A percentile compares a stretch with the other conserved stretches of the same genome.
These are phyloP conservation scores for Gryllus bimaculatus DNA, from an alignment of 1,140 invertebrate genomes.

Conservation along the genomic window DNA sequence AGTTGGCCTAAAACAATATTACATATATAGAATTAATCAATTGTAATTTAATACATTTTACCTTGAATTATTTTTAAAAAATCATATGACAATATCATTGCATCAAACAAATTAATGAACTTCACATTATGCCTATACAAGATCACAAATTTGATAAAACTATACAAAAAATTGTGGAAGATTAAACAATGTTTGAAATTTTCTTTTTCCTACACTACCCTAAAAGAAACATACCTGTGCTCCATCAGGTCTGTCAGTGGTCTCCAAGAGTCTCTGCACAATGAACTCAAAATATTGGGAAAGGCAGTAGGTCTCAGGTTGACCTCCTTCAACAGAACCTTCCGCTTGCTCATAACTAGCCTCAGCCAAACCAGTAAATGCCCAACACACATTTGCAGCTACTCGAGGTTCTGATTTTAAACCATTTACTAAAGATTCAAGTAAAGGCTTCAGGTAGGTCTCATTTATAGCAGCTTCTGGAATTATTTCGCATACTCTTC, in stretches of 20 bases:
- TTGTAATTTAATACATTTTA: background rate
- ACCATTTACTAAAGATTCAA: conserved; percentile 83
- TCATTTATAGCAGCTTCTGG: conserved; percentile 93
- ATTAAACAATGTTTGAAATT: too few species aligned
- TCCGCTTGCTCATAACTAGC: conserved; percentile 81
- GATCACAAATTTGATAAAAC: too few species aligned
- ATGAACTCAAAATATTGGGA: conserved; percentile 91
- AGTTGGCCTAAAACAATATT: conserved; percentile 54
- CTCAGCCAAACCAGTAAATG: conserved; percentile 93
- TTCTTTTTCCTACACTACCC: too few species aligned
- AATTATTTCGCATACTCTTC: conserved; percentile 93
- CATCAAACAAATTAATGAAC: too few species aligned
- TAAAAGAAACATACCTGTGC: conserved; percentile 41
- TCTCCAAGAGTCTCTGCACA: conserved; percentile 80
- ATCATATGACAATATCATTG: too few species aligned
- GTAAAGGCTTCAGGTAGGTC: conserved; percentile 67
- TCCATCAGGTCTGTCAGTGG: conserved; percentile 84
- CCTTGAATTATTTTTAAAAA: background rate
- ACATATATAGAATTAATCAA: background rate
- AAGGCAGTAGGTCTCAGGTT: conserved; percentile 89
- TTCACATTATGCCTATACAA: too few species aligned
- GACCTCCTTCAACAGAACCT: conserved; percentile 54
- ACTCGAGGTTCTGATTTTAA: conserved; percentile 89
- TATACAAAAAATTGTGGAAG: too few species aligned
- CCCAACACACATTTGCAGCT: conserved; percentile 99